Base-by-base conservation (phyloP, 1,140 invertebrate species). In the Leptestheria dahalacensis region DNA sequence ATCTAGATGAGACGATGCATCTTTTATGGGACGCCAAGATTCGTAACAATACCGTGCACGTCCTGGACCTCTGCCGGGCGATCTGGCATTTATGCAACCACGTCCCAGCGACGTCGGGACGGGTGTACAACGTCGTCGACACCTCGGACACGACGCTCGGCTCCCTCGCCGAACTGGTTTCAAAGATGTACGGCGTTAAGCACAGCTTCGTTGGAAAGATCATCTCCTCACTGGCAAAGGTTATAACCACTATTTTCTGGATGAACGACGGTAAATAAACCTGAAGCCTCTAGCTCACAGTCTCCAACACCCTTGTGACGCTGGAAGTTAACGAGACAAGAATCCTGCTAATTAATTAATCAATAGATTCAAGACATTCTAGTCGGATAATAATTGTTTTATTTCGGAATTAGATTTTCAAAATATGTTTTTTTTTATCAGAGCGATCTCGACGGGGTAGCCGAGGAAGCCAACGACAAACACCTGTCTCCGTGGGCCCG, bases 401-500 rank as follows among this genome's bases (percentile, higher is more conserved):
- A n/a, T n/a, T n/a, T n/a, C n/a, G n/a, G n/a, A n/a, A n/a, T n/a
- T n/a, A n/a, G n/a, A n/a, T n/a, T n/a, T n/a, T n/a, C n/a, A n/a
- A n/a, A n/a, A n/a, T n/a, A 11, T 57, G n/a, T 25, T 48, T 61
- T 53, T 41, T 61, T 61, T 63, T 59, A 69, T 74, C 65, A 85
- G 82, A 73, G 73, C 23, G 84, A 86, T 71, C 75, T 88, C 71
- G 77, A 75, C n/a, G 76, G 78, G 23, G 81, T 90, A 25, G 84
- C 88, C 0, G 87, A 91, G 63, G 88, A 93, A 65, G 86, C 88
- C 0, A 93, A 93, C 72, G 90, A 93, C 69, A 91, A 91, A 69
- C 91, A 93, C 71, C 79, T 92, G 74, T 79, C 78, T 1, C 88
- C 88, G 9, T 95, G 91, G 91, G 88, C 88, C 3, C 83, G 84